Percentiles rank a stretch among this genome's conserved stretches.
Evolutionary conservation across 2,888 invertebrate species (phyloP).

Genomic region (Lepidochitona cinerea): DNA sequence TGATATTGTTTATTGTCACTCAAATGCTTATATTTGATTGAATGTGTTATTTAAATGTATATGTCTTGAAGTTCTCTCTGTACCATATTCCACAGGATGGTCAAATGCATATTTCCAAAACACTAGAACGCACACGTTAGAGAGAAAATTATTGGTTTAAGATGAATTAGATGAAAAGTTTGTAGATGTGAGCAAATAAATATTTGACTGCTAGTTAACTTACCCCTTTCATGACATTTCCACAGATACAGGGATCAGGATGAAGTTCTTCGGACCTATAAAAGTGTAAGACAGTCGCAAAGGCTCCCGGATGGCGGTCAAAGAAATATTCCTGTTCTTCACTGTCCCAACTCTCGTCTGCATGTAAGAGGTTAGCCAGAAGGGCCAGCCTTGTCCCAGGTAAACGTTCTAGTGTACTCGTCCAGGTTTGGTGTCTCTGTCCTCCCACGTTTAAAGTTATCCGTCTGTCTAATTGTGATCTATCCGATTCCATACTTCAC

Average conservation of each 20-base stretch:
- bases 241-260: constrained; percentile 65
- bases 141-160: no score
- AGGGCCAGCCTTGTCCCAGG: constrained; percentile 63
- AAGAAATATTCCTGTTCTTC: constrained; percentile 64
- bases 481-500: no score
- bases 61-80: no score
- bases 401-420: constrained; percentile 53
- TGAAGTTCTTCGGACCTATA: constrained; percentile 67
- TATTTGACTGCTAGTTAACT: constrained; percentile 27
- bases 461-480: constrained; percentile 19
- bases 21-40: no score
- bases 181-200: no score
- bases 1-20: no score
- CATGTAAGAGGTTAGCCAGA: constrained; percentile 53
- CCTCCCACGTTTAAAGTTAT: constrained; percentile 65
- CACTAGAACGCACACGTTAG: no score
- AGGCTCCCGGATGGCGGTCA: constrained; percentile 66
- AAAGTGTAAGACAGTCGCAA: constrained; percentile 62
- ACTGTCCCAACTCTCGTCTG: constrained; percentile 62
- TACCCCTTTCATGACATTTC: constrained; percentile 67
- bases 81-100: no score
- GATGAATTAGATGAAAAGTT: no score
- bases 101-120: no score
- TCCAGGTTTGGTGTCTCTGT: constrained; percentile 57
- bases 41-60: no score